These are phyloP conservation scores for Sepioteuthis lessoniana DNA, from an alignment of 2,888 invertebrate species.

Conservation along the genomic window DNA sequence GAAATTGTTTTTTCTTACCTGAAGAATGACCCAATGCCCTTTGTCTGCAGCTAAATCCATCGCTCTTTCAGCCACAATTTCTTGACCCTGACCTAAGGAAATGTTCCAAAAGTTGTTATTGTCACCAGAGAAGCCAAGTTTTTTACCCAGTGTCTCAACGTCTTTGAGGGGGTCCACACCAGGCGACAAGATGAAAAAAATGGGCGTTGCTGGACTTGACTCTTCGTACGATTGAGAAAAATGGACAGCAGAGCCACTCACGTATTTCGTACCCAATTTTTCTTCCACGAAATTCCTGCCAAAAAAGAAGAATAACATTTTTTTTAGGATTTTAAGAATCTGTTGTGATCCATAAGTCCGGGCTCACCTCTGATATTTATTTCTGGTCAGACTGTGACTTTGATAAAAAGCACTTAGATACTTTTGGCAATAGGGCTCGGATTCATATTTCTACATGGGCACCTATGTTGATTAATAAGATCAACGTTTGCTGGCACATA, in stretches of 20 bases:
- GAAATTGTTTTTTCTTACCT: constrained; percentile 76
- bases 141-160: constrained; percentile 90
- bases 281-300: constrained; percentile 89
- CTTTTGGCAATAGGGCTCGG: too few relatives aligned
- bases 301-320: not conserved
- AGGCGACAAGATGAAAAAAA: constrained; percentile 96
- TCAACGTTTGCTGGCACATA: too few relatives aligned
- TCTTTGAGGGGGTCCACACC: constrained; percentile 97
- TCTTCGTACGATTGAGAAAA: constrained; percentile 95
- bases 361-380: too few relatives aligned
- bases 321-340: not conserved
- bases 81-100: constrained; percentile 94
- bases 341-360: too few relatives aligned
- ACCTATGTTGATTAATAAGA: too few relatives aligned
- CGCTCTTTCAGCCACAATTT: constrained; percentile 92
- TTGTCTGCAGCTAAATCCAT: constrained; percentile 89
- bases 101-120: constrained; percentile 92
- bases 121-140: constrained; percentile 87
- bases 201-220: constrained; percentile 92
- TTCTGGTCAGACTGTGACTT: too few relatives aligned
- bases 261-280: constrained; percentile 91
- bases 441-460: too few relatives aligned
- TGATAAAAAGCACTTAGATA: too few relatives aligned
- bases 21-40: constrained; percentile 96
- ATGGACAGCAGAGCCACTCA: constrained; percentile 90